Percentiles rank a stretch among this genome's conserved stretches.
Evolutionary conservation across 2,888 invertebrate species (phyloP).

Genomic region (Tipula helvola): DNA sequence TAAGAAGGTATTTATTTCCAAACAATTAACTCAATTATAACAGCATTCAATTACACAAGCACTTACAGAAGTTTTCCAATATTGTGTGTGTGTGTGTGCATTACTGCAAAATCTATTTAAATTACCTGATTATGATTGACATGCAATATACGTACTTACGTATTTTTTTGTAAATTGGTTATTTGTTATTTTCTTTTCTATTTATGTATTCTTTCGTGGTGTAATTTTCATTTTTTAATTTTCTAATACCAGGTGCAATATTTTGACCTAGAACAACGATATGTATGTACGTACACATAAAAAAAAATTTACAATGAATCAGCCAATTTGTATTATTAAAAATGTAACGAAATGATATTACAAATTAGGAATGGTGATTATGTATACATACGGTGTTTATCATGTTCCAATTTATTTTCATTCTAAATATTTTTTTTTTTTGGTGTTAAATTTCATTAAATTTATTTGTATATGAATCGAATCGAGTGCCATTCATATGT

Average conservation of each 20-base stretch:
- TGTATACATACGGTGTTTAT: not conserved
- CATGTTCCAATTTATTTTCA: not conserved
- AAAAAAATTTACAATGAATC: not conserved
- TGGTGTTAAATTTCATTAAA: not conserved
- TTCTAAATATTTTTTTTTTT: not conserved
- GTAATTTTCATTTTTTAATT: not conserved
- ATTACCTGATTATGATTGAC: not conserved
- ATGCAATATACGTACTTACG: not conserved
- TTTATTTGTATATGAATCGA: not conserved
- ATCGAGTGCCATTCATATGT: not conserved
- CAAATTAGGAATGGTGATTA: not conserved
- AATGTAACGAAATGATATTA: not conserved
- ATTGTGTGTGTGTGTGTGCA: not conserved
- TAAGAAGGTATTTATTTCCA: not conserved
- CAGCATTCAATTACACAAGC: not conserved
- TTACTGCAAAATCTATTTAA: not conserved
- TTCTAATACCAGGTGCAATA: not conserved
- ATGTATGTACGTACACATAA: not conserved
- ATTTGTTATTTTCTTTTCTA: not conserved
- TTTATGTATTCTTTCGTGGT: not conserved
- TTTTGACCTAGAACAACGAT: not conserved
- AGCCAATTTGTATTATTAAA: not conserved
- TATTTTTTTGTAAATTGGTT: not conserved
- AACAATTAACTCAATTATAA: not conserved
- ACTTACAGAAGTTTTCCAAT: not conserved